These are phyloP conservation scores for Anisognathus igniventris DNA, from an alignment of 2,797 vertebrate species.

Conservation along the genomic window DNA sequence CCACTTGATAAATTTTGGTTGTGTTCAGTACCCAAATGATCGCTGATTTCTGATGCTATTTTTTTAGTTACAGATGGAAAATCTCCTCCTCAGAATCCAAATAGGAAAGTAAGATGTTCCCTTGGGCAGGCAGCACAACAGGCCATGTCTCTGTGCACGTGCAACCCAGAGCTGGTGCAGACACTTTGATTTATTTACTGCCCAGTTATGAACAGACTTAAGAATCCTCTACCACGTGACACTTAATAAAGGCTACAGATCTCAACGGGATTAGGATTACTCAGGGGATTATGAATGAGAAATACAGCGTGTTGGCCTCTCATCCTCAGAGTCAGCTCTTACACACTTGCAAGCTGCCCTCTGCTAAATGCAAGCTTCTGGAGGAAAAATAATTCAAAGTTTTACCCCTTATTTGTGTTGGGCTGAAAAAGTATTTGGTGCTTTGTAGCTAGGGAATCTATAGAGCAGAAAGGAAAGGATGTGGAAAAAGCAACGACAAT, in stretches of 20 bases:
- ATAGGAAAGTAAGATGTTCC: neutral
- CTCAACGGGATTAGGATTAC: slow-evolving; percentile 82
- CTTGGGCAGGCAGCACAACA: neutral
- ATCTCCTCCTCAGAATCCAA: neutral
- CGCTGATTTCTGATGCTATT: neutral
- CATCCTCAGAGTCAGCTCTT: neutral
- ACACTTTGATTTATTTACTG: neutral
- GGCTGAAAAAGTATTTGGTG: neutral
- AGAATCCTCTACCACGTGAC: slow-evolving; percentile 66
- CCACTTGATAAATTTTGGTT: neutral
- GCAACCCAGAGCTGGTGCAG: fast-evolving
- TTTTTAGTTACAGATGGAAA: neutral
- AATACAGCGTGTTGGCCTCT: neutral
- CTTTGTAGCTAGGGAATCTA: neutral
- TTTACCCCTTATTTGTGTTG: neutral
- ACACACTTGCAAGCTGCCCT: neutral
- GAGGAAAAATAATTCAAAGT: neutral
- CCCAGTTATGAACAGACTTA: slow-evolving; percentile 19
- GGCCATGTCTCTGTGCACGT: neutral
- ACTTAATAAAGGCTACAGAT: slow-evolving; percentile 73
- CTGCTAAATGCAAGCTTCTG: neutral
- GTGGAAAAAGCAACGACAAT: neutral
- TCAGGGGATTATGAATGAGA: slow-evolving; percentile 39
- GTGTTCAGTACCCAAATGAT: neutral
- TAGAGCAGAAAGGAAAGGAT: neutral